Evolutionary conservation across 2,113 vertebrate genomes (phyloP), one percentile per base, ranked within the genome.

Genomic region (Salminus brasiliensis): DNA sequence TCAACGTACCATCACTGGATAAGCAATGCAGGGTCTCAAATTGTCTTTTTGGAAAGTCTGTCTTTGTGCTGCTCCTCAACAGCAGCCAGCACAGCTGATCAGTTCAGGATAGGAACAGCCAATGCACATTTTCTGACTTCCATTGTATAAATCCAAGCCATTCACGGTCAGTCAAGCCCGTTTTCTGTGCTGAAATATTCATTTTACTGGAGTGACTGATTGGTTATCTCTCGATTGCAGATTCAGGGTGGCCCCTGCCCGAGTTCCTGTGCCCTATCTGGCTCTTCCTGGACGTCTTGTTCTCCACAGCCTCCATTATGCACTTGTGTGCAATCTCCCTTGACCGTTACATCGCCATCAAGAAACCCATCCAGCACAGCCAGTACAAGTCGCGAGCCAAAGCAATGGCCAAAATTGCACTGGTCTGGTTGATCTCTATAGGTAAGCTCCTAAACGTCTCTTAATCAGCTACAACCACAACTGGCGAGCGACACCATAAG

Each of bases 241-340:
- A 97, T 86, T 94, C 95, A 5, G 87, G 65, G n/a, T 99, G 98
- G 98, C 97, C 96, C 83, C 91, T 99, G 70, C 96, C 97, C 15
- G 89, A 93, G 21, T 94, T 92, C 77, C 90, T 98, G 72, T 99
- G 98, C 79, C 96, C 97, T 1, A 93, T 96, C 82, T 99, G 98
- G 98, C 91, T 99, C 85, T 99, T 98, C 88, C 94, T 99, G n/a
- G 97, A 99, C 0, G 97, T 99, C 85, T 94, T 99, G 83, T 98
- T 99, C 88, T 99, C 97, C 78, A 99, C 98, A 1, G 97, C 98
- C 29, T 98, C 97, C 84, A 99, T 99, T 87, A 96, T 99, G 96
- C 97, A 98, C 75, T 94, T 99, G 70, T 99, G 98, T 43, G 97
- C 98, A 89, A 99, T 99, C 91, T 98, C 98, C 16, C 91, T 99